Percentiles rank a stretch among this genome's conserved stretches.
Evolutionary conservation across 35 echinoderm and acorn worm genomes (phyloP).

Genomic region (Apostichopus californicus): DNA sequence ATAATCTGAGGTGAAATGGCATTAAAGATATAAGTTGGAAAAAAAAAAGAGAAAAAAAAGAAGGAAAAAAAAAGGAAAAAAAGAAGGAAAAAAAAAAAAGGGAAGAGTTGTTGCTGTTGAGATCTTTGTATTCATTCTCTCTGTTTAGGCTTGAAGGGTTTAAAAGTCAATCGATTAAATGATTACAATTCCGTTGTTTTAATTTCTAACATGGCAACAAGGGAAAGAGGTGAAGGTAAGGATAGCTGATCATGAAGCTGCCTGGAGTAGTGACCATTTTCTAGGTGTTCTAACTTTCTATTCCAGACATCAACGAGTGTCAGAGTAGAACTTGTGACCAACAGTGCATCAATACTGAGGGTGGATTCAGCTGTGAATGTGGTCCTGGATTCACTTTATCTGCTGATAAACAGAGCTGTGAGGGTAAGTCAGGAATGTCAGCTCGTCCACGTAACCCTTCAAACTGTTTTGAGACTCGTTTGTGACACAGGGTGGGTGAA

Average conservation of each 20-base stretch:
- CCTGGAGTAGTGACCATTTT: too few relatives aligned
- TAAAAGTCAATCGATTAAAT: neutral
- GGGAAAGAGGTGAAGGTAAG: neutral
- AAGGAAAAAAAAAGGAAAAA: too few relatives aligned
- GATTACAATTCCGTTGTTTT: neutral
- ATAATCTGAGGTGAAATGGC: too few relatives aligned
- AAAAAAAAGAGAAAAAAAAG: too few relatives aligned
- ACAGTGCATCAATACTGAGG: constrained; percentile 89
- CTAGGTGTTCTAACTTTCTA: neutral
- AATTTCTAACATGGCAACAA: neutral
- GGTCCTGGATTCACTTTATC: constrained; percentile 73
- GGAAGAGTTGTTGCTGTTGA: too few relatives aligned
- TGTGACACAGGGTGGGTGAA: too few relatives aligned
- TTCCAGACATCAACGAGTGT: constrained; percentile 93
- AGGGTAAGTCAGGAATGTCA: constrained; percentile 58
- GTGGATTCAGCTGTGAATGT: constrained; percentile 94
- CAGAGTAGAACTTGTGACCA: constrained; percentile 78
- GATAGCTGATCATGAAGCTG: too few relatives aligned
- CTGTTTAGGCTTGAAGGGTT: neutral
- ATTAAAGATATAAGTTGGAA: too few relatives aligned
- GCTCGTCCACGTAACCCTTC: too few relatives aligned
- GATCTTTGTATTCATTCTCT: too few relatives aligned
- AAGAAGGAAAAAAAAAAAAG: too few relatives aligned
- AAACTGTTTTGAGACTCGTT: too few relatives aligned
- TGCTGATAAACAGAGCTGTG: constrained; percentile 79